phyloP scores from a whole-genome alignment of 2,113 vertebrate genomes.

The Neotoma lepida region DNA sequence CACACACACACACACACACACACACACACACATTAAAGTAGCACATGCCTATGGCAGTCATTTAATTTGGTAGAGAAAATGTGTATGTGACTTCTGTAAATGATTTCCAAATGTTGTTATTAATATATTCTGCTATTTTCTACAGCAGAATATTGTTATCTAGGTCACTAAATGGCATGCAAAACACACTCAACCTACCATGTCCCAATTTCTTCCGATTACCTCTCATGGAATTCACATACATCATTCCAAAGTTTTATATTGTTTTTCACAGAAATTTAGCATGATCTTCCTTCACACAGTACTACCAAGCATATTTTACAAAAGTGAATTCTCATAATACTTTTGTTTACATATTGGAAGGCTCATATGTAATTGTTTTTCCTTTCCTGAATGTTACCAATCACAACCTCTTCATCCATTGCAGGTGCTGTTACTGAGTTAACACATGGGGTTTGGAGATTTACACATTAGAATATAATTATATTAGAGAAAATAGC shows the following conservation, averaged over 20 bases:
- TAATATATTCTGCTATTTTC: slow-evolving; percentile 51
- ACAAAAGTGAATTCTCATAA: not conserved
- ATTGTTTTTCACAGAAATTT: not conserved
- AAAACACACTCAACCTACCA: not conserved
- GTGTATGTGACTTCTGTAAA: slow-evolving; percentile 36
- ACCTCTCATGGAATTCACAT: not conserved
- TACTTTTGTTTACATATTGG: not conserved
- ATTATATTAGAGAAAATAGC: slow-evolving; percentile 68
- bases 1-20: not conserved
- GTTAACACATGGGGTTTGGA: slow-evolving; percentile 38
- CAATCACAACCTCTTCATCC: not conserved
- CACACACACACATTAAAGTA: not conserved
- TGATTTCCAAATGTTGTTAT: not conserved
- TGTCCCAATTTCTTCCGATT: not conserved
- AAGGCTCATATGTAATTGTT: slow-evolving; percentile 22
- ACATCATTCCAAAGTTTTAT: too few species aligned
- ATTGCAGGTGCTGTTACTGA: not conserved
- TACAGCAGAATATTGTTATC: slow-evolving; percentile 3
- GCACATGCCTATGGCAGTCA: not conserved
- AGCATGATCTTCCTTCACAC: not conserved
- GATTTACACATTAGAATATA: slow-evolving; percentile 65
- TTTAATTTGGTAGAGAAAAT: slow-evolving; percentile 23
- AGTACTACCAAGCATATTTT: not conserved
- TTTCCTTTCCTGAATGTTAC: slow-evolving; percentile 7
- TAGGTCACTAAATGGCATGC: not conserved